Evolutionary conservation across 2,797 vertebrate genomes (phyloP), one percentile per base, ranked within the genome.

Genomic region (Borostomias antarcticus): DNA sequence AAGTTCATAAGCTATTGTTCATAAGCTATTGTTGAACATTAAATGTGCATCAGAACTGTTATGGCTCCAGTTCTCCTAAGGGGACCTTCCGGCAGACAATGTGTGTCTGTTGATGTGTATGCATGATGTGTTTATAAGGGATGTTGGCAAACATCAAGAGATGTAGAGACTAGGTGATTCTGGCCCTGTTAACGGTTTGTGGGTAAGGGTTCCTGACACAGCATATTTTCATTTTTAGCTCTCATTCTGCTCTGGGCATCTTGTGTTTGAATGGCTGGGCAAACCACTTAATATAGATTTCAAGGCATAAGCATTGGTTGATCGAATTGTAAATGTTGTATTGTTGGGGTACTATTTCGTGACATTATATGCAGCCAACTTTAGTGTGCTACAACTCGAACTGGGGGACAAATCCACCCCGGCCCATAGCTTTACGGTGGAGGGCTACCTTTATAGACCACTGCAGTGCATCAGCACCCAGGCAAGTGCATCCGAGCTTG

Each of bases 51-150:
- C n/a, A n/a, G n/a, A n/a, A n/a, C n/a, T n/a, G n/a, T n/a, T n/a
- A 54, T 17, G 10, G 28, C 26, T 47, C 9, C 23, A 29, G 62
- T 68, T 30, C 5, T n/a, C 62, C 74, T 67, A 19, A 13, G 26
- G 61, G 68, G 57, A 67, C 40, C 3, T 25, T 64, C 47, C n/a
- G n/a, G n/a, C n/a, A n/a, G n/a, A 63, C 32, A n/a, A 3, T 68
- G 60, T 54, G 15, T 68, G 74, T 73, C 73, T 33, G 29, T 35
- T 40, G 15, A 37, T 19, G 56, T 75, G 59, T 79, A 58, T 35
- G 59, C 52, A n/a, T 56, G 64, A 63, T 54, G 45, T 33, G 40
- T 26, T 25, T 28, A 4, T 17, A 28, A 11, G 35, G 51, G 37
- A 29, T 45, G 8, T 51, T 52, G 47, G 48, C 45, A 63, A 26